Base-by-base conservation (phyloP, 2,888 invertebrate species). In the Cheilosia pagana region DNA sequence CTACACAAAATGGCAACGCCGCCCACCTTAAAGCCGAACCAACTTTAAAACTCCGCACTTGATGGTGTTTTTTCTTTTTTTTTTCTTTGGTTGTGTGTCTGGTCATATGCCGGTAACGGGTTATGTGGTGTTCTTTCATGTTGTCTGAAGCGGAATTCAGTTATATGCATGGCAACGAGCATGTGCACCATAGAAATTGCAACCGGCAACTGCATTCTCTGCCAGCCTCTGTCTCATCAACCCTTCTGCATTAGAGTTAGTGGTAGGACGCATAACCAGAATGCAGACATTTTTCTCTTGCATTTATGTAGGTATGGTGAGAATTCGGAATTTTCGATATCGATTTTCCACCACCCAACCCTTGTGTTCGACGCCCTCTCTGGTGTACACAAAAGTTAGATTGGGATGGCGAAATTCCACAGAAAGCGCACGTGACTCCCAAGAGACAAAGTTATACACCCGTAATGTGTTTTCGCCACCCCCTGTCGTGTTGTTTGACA, bases 151-250 rank as follows among this genome's bases (percentile, higher is more conserved):
- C 60, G 72, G 77, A 77, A 82, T 82, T 72, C 67, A 72, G 71
- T 82, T 71, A 72, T 82, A 77, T 82, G 72, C 82, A 82, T 72
- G 57, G 57, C 39, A 53, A 57, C 53, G 71, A 77, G 81, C 81
- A 76, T 82, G 76, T 82, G 76, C 71, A 68, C 25, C 10, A n/a
- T 43, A 72, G 67, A 77, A 62, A 77, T 62, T 41, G 35, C 41
- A 77, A 77, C 35, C 35, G 12, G 35, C 35, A 35, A 81, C 53
- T 81, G 76, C 81, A 28, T 76, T 77, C 48, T 48, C 16, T 35
- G 8, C 45, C 31, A 68, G 50, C 23, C 59, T 52, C 52, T 35
- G 41, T 8, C 7, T 39, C 43, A 35, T 10, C 35, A 67, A 62
- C 62, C 70, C 53, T 67, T 76, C 6, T n/a, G 41, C 65, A 43